Evolutionary conservation across 1,140 invertebrate species (phyloP).

Genomic region (Penaeus japonicus): DNA sequence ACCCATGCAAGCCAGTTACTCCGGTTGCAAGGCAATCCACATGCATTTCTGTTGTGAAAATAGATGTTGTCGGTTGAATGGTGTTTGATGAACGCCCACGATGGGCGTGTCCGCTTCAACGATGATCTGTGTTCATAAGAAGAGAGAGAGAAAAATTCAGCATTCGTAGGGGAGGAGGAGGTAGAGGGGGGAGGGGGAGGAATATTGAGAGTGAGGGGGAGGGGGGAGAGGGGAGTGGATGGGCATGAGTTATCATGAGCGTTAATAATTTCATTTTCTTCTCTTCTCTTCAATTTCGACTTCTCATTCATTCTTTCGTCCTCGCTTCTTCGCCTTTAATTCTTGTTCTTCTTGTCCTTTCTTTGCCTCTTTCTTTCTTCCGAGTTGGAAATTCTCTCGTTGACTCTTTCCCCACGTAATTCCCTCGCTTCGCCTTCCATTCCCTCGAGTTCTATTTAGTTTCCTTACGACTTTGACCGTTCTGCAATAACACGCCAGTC

Average conservation of each 20-base stretch:
- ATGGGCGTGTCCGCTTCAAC: no score
- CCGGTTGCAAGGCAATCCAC: no score
- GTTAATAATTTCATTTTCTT: not conserved
- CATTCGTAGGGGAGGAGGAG: not conserved
- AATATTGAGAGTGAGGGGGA: not conserved
- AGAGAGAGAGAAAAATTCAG: no score
- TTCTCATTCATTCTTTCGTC: conserved; percentile 10
- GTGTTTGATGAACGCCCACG: no score
- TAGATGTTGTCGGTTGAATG: no score
- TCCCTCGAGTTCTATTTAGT: not conserved
- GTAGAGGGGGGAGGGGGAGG: not conserved
- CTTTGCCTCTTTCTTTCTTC: not conserved
- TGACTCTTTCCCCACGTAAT: not conserved
- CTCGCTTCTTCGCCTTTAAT: not conserved
- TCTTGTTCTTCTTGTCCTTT: not conserved
- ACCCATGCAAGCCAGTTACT: no score
- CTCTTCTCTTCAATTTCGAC: conserved; percentile 1
- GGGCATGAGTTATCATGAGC: not conserved
- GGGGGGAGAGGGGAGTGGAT: not conserved
- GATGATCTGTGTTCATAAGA: no score
- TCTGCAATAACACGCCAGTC: no score
- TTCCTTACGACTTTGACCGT: no score
- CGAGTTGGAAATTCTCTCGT: not conserved
- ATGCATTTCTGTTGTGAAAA: no score
- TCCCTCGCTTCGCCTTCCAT: not conserved